Evolutionary conservation across 2,113 vertebrate genomes (phyloP).

Genomic region (Rattus rattus): DNA sequence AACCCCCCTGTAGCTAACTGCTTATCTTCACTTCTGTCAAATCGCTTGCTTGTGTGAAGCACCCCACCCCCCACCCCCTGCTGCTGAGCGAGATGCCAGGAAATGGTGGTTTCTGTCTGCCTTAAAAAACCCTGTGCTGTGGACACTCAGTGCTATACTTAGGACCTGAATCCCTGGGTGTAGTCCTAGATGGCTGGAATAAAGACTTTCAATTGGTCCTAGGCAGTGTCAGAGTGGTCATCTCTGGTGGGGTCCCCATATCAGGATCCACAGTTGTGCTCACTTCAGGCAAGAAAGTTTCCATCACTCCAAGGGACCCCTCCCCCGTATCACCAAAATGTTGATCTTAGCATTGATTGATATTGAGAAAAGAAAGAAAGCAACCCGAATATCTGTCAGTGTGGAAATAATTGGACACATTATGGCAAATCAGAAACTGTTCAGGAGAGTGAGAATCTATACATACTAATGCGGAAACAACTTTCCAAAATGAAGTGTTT

Average conservation of each 20-base stretch:
- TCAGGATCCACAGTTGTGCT: background rate
- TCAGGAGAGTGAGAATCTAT: constrained; percentile 31
- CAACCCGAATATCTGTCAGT: background rate
- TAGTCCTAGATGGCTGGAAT: background rate
- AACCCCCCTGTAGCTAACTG: background rate
- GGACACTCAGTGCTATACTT: too few relatives aligned
- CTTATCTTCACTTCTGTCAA: background rate
- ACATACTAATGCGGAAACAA: background rate
- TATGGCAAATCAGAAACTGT: background rate
- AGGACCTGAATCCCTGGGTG: background rate
- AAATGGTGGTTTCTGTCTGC: background rate
- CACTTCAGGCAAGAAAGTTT: background rate
- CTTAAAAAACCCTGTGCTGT: too few relatives aligned
- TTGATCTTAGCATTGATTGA: background rate
- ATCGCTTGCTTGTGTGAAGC: background rate
- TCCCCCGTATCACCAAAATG: background rate
- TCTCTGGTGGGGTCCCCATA: background rate
- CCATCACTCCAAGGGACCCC: too few relatives aligned
- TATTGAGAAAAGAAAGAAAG: constrained; percentile 20
- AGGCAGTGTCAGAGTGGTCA: background rate
- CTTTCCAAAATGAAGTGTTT: constrained; percentile 39
- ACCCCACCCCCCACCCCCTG: background rate
- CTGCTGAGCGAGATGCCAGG: background rate
- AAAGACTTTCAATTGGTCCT: too few relatives aligned
- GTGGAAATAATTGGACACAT: constrained; percentile 14